Conservation (phyloP, 2,113 vertebrate genomes). For the Mugil cephalus region DNA sequence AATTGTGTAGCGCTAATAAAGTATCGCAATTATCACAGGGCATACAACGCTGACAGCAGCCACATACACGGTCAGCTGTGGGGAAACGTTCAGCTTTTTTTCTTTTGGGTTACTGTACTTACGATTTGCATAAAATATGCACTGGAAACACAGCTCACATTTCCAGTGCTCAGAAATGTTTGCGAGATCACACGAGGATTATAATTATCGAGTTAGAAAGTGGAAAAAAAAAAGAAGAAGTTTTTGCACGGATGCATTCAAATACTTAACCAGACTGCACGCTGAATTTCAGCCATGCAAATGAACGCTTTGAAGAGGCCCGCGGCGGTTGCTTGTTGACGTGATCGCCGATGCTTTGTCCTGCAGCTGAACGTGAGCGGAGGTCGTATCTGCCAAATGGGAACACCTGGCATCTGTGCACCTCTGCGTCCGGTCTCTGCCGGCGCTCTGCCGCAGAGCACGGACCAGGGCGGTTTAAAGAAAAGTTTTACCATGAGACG, state of each 20-base stretch:
- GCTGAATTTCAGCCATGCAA: neutral
- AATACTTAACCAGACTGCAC: neutral
- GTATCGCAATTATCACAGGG: too few species aligned
- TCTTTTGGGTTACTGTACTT: too few species aligned
- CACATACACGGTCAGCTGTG: too few species aligned
- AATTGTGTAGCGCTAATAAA: too few species aligned
- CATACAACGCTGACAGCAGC: too few species aligned
- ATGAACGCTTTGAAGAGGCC: neutral
- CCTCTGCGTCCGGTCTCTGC: neutral
- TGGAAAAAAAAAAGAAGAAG: too few species aligned
- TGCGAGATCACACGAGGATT: too few species aligned
- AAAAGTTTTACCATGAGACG: neutral
- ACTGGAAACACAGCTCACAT: too few species aligned
- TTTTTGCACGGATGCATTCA: neutral
- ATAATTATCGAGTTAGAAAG: neutral
- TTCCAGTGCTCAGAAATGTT: neutral
- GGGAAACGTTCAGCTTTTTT: too few species aligned
- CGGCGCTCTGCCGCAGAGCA: neutral
- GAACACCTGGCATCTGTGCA: conserved; percentile 3
- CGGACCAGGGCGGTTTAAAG: neutral
- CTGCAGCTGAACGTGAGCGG: conserved; percentile 8
- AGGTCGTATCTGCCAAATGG: neutral
- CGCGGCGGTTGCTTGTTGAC: neutral
- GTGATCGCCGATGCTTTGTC: conserved; percentile 3
- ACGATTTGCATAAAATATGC: too few species aligned